These are phyloP conservation scores for Pomatorhinus ruficollis DNA, from an alignment of 2,113 vertebrate species.

Conservation along the genomic window DNA sequence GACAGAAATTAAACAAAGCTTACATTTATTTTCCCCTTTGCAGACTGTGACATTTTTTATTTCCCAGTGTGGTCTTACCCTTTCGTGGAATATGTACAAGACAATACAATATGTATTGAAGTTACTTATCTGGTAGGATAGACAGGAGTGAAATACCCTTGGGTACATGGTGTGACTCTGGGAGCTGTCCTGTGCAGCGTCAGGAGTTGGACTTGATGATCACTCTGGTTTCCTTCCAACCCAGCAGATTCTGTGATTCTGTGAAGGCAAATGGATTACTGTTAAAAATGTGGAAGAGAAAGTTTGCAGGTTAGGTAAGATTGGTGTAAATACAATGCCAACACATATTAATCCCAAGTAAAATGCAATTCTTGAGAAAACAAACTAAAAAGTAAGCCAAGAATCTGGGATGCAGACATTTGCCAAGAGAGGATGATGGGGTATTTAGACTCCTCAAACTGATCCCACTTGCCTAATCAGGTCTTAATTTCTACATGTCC, in stretches of 20 bases:
- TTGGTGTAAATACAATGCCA: neutral
- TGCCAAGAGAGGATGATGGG: neutral
- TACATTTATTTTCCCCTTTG: neutral
- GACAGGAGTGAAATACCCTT: neutral
- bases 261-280: neutral
- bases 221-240: neutral
- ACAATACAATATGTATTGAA: neutral
- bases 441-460: neutral
- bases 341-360: neutral
- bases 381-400: neutral
- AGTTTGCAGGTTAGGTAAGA: neutral
- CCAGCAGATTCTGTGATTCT: neutral
- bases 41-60: neutral
- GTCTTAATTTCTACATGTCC: neutral
- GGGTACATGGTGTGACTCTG: neutral
- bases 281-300: neutral
- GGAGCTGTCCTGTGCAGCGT: neutral
- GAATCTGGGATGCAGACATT: neutral
- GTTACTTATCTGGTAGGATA: neutral
- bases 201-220: rapidly evolving
- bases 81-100: neutral
- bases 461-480: neutral
- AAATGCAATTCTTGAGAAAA: neutral
- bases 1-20: neutral
- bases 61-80: neutral